Base-by-base conservation (phyloP, 2,113 vertebrate genomes). In the Hypomesus transpacificus region DNA sequence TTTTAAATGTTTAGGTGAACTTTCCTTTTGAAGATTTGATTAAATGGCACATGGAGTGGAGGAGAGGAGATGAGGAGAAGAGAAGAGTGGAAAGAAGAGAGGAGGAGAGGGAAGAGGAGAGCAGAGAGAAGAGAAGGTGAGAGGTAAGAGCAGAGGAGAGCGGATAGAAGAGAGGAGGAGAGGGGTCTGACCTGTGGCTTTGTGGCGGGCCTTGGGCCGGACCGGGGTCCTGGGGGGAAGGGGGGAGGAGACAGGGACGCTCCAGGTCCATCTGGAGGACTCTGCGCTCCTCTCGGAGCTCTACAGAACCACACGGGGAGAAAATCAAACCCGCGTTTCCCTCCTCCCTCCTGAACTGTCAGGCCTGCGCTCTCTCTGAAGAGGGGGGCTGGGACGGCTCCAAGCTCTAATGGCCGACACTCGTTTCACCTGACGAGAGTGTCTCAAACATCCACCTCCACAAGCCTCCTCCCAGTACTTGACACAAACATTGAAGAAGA, bases 241-340 rank as follows among this genome's bases (percentile, higher is more conserved):
- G 4, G 5, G 51, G 57, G 9, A 24, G 63, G 1, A 73, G 46
- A 24, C 61, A 18, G 22, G 54, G 73, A 54, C 24, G 26, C 14
- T 84, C 75, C 54, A 93, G 74, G 39, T 93, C 90, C 61, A n/a
- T 75, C 65, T 90, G 85, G 79, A 93, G 89, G 66, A 84, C 73
- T 8, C 72, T 75, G 52, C 88, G 87, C 81, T 92, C 87, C 24
- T 89, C 85, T 77, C 82, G 87, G 50, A 94, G 83, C 77, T 94
- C 93, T 94, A 84, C 1, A 21, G 6, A 67, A 63, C 21, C 14
- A 31, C 26, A 54, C 24, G 59, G 22, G n/a, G 14, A 60, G 50
- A 56, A 22, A 26, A 59, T 34, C 62, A 2, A 14, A 3, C 39
- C 28, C 20, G 24, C 16, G 3, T 18, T 26, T 26, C 16, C 54